A percentile compares a stretch with the other conserved stretches of the same genome.
These are phyloP conservation scores for Notocelia uddmanniana DNA, from an alignment of 2,888 invertebrate species.

Conservation along the genomic window DNA sequence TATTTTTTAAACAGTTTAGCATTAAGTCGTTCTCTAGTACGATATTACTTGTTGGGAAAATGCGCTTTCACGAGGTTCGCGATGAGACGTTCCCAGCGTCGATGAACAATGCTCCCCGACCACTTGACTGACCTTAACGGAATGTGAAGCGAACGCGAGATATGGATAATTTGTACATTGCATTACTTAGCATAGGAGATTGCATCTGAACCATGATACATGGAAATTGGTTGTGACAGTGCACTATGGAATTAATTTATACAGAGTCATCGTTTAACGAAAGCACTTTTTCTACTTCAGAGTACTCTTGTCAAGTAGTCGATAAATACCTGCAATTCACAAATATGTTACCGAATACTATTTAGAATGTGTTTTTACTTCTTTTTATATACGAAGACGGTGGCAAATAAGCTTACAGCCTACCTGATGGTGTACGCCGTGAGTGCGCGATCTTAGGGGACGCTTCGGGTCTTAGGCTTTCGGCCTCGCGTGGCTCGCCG, in stretches of 20 bases:
- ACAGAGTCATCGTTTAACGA: not conserved
- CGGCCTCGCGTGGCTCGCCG: no score
- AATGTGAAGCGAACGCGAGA: slow-evolving; percentile 48
- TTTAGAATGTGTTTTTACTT: no score
- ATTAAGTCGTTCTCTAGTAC: slow-evolving; percentile 56
- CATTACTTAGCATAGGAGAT: slow-evolving; percentile 41
- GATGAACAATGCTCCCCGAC: slow-evolving; percentile 71
- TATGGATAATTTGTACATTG: slow-evolving; percentile 45
- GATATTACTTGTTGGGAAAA: slow-evolving; percentile 68
- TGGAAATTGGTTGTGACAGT: slow-evolving; percentile 16
- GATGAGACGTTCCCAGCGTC: slow-evolving; percentile 66
- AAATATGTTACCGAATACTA: no score
- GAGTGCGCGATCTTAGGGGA: no score
- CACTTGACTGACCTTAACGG: slow-evolving; percentile 50
- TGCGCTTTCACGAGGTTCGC: slow-evolving; percentile 74
- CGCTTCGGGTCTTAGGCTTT: no score
- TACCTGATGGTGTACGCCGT: no score
- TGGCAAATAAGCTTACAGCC: no score
- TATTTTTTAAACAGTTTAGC: slow-evolving; percentile 62
- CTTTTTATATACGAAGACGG: no score
- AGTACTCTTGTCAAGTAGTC: not conserved
- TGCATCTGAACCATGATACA: slow-evolving; percentile 32
- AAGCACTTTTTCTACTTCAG: not conserved
- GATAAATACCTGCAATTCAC: no score
- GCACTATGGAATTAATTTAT: slow-evolving; percentile 13